Conservation (phyloP, 1,140 invertebrate genomes). For the Zaprionus africanus region DNA sequence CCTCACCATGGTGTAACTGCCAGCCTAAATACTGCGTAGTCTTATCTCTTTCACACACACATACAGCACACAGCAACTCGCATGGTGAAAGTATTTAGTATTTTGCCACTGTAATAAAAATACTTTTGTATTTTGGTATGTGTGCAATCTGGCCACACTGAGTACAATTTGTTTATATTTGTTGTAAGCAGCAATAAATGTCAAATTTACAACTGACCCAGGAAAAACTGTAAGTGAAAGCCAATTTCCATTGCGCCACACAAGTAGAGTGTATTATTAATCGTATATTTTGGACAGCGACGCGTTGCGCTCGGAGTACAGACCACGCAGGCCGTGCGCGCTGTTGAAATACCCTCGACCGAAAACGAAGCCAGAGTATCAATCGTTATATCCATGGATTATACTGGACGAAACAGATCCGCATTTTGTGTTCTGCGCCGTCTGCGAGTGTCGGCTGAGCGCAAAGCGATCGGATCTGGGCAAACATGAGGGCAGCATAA, state of each 20-base stretch:
- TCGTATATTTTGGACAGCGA: conserved; percentile 31
- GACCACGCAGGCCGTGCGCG: conserved; percentile 66
- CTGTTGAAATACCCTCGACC: conserved; percentile 67
- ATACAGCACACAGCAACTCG: neutral
- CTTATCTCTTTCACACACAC: neutral
- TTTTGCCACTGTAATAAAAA: neutral
- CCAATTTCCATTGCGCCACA: neutral
- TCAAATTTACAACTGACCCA: conserved; percentile 69
- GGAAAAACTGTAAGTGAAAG: conserved; percentile 73
- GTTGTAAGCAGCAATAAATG: conserved; percentile 56
- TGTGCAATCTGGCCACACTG: conserved; percentile 23
- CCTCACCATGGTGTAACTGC: neutral
- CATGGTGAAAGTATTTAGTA: neutral
- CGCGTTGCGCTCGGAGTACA: conserved; percentile 70
- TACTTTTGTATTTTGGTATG: neutral
- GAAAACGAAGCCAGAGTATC: conserved; percentile 75
- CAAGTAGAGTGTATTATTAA: neutral
- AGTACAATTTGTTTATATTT: conserved; percentile 72
- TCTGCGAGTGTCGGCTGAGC: conserved; percentile 69
- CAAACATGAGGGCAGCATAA: conserved; percentile 75
- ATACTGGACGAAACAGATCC: conserved; percentile 73
- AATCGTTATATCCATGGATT: conserved; percentile 67
- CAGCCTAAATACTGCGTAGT: neutral
- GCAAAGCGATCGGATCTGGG: conserved; percentile 72
- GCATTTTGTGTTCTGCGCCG: conserved; percentile 71